Evolutionary conservation across 2,888 invertebrate genomes (phyloP).

Genomic region (Tillus elongatus): DNA sequence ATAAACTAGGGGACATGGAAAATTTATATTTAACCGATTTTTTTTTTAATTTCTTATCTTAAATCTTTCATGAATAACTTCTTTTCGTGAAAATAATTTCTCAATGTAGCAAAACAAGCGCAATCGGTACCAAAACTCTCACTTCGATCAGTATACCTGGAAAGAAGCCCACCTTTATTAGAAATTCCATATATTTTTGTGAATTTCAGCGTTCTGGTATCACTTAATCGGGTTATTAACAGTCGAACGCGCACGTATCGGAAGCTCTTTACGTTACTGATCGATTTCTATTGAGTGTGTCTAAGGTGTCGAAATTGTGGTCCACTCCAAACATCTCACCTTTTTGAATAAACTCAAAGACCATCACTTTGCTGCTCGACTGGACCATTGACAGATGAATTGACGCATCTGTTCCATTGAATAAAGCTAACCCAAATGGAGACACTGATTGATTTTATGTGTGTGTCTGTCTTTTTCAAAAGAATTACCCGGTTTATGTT

Average conservation of each 20-base stretch:
- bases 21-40: no score
- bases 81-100: no score
- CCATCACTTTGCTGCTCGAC: conserved; percentile 20
- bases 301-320: conserved; percentile 22
- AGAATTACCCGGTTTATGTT: conserved; percentile 14
- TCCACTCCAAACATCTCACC: conserved; percentile 8
- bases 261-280: conserved; percentile 31
- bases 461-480: conserved; percentile 22
- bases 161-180: no score
- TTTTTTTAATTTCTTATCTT: no score
- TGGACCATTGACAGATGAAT: conserved; percentile 37
- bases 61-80: no score
- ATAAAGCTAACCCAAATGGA: conserved; percentile 36
- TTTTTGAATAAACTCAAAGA: not conserved
- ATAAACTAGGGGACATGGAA: no score
- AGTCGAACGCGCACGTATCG: conserved; percentile 31
- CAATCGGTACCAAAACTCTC: no score
- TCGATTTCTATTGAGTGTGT: conserved; percentile 27
- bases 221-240: conserved; percentile 37
- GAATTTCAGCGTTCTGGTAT: conserved; percentile 15
- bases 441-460: conserved; percentile 35
- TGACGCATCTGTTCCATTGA: conserved; percentile 36
- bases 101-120: no score
- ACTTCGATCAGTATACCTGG: no score
- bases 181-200: no score